Conservation (phyloP, 2,113 vertebrate species). For the Ammodytes dubius region DNA sequence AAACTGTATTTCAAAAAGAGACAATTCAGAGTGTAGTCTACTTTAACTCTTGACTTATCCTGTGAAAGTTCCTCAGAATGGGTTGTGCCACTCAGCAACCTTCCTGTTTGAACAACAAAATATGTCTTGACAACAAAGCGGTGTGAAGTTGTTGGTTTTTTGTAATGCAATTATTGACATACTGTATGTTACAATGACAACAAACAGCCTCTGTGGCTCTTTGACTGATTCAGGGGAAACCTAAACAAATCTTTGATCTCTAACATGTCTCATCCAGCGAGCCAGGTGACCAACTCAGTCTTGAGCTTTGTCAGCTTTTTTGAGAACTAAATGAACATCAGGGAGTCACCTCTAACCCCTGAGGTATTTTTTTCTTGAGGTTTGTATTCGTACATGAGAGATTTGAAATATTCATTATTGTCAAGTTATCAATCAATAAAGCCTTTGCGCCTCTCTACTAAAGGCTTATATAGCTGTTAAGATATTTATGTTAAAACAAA, state of each 20-base stretch:
- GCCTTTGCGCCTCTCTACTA: background rate
- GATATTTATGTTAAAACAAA: background rate
- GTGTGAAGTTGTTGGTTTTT: slow-evolving; percentile 43
- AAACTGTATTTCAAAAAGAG: slow-evolving; percentile 35
- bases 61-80: slow-evolving; percentile 11
- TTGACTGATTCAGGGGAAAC: slow-evolving; percentile 30
- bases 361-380: background rate
- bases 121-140: slow-evolving; percentile 35
- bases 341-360: background rate
- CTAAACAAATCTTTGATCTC: slow-evolving; percentile 56
- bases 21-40: slow-evolving; percentile 2
- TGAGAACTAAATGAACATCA: slow-evolving; percentile 27
- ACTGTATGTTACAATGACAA: slow-evolving; percentile 23
- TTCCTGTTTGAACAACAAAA: slow-evolving; percentile 44
- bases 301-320: slow-evolving; percentile 10
- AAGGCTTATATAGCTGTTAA: background rate
- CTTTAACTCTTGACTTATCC: slow-evolving; percentile 9
- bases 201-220: slow-evolving; percentile 39
- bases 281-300: background rate
- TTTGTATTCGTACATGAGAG: background rate
- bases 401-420: too few species aligned
- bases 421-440: background rate
- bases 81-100: slow-evolving; percentile 41
- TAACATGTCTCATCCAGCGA: slow-evolving; percentile 18
- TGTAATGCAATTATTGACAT: slow-evolving; percentile 39